Evolutionary conservation across 2,797 vertebrate genomes (phyloP).

Genomic region (Lacerta agilis): DNA sequence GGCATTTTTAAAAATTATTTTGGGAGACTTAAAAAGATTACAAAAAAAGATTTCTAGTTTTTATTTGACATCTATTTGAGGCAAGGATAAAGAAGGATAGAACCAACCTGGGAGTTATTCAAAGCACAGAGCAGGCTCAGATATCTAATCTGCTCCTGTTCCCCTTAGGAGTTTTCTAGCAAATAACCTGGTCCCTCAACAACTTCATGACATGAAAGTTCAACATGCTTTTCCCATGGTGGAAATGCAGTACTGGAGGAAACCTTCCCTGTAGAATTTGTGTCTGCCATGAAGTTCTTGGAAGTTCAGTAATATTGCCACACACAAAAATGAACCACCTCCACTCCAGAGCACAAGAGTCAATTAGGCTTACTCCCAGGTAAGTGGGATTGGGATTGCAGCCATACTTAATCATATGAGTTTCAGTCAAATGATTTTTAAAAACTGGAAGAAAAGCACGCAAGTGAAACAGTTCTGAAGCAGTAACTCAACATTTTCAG

Average conservation of each 20-base stretch:
- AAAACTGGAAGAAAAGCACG: neutral
- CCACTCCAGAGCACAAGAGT: too few species aligned
- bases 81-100: neutral
- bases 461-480: neutral
- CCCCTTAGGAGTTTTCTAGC: neutral
- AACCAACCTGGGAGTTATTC: neutral
- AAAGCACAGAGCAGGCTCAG: neutral
- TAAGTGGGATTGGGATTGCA: too few species aligned
- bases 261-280: neutral
- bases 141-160: neutral
- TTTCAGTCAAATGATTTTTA: neutral
- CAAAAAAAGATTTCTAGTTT: neutral
- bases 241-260: neutral
- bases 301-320: neutral
- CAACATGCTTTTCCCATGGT: neutral
- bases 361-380: too few species aligned
- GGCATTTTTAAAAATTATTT: neutral
- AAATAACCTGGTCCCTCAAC: neutral
- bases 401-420: neutral
- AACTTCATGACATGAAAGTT: neutral
- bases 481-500: neutral
- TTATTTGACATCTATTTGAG: neutral
- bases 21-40: neutral
- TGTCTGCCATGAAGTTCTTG: neutral
- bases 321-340: too few species aligned